Conservation (phyloP, 2,797 vertebrate genomes). For the Sebastolobus alascanus region DNA sequence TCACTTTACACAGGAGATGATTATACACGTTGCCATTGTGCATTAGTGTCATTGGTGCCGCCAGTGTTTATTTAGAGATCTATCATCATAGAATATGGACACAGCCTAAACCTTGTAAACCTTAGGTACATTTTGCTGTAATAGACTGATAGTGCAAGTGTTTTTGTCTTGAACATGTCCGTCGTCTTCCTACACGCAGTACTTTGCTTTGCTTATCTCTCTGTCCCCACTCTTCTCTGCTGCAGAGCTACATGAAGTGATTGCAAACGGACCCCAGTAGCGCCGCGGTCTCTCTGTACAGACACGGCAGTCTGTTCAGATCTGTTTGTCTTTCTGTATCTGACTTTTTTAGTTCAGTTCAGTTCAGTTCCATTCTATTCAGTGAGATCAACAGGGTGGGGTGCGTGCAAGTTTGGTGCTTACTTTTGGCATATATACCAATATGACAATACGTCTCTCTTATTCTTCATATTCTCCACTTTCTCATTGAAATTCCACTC, state of each 20-base stretch:
- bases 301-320: slow-evolving; percentile 19
- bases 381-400: not conserved
- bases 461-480: not conserved
- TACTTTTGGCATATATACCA: not conserved
- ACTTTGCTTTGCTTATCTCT: slow-evolving; percentile 39
- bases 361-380: not conserved
- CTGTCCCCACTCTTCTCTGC: slow-evolving; percentile 56
- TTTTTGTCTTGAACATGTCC: slow-evolving; percentile 32
- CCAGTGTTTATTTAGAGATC: slow-evolving; percentile 11
- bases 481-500: not conserved
- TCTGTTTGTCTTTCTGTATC: slow-evolving; percentile 22
- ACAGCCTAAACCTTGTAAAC: slow-evolving; percentile 17
- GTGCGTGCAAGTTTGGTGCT: not conserved
- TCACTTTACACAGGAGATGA: slow-evolving; percentile 36
- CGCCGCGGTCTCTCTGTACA: slow-evolving; percentile 19
- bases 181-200: slow-evolving; percentile 38
- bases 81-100: slow-evolving; percentile 8
- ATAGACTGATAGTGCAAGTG: slow-evolving; percentile 9
- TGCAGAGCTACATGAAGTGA: slow-evolving; percentile 83
- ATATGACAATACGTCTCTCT: not conserved
- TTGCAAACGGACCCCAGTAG: slow-evolving; percentile 70
- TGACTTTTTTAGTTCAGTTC: slow-evolving; percentile 20
- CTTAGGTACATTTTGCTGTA: not conserved
- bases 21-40: slow-evolving; percentile 36
- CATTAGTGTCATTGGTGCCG: slow-evolving; percentile 31